Evolutionary conservation across 2,888 invertebrate species (phyloP).

Genomic region (Limnephilus rhombicus): DNA sequence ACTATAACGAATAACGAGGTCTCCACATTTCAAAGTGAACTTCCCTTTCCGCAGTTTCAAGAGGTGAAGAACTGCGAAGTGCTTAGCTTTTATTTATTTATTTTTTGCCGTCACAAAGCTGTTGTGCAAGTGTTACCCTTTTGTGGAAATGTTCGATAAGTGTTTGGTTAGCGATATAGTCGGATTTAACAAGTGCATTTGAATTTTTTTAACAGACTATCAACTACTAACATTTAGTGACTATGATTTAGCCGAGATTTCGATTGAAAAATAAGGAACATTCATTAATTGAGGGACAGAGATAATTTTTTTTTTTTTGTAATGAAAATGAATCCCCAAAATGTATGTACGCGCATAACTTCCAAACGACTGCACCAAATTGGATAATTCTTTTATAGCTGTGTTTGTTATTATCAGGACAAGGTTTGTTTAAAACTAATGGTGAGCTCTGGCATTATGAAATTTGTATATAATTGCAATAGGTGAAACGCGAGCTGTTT

Average conservation of each 20-base stretch:
- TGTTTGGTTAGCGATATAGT: background rate
- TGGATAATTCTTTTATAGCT: too few species aligned
- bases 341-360: too few species aligned
- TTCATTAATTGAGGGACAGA: background rate
- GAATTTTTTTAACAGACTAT: background rate
- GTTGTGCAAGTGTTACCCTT: background rate
- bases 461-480: too few species aligned
- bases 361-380: too few species aligned
- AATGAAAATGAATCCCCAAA: too few species aligned
- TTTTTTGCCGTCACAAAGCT: background rate
- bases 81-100: background rate
- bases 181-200: background rate
- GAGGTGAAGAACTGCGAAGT: constrained; percentile 6
- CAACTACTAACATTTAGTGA: background rate
- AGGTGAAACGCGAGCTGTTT: too few species aligned
- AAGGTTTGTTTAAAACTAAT: too few species aligned
- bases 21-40: constrained; percentile 16
- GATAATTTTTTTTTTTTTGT: too few species aligned
- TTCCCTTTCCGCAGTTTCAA: background rate
- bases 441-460: too few species aligned
- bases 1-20: constrained; percentile 19
- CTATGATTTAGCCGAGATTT: background rate
- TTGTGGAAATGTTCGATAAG: background rate
- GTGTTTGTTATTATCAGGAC: too few species aligned
- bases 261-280: background rate